Percentiles rank a stretch among this genome's conserved stretches.
These are phyloP conservation scores for Arenicola marina DNA, from an alignment of 2,888 invertebrate species.

Conservation along the genomic window DNA sequence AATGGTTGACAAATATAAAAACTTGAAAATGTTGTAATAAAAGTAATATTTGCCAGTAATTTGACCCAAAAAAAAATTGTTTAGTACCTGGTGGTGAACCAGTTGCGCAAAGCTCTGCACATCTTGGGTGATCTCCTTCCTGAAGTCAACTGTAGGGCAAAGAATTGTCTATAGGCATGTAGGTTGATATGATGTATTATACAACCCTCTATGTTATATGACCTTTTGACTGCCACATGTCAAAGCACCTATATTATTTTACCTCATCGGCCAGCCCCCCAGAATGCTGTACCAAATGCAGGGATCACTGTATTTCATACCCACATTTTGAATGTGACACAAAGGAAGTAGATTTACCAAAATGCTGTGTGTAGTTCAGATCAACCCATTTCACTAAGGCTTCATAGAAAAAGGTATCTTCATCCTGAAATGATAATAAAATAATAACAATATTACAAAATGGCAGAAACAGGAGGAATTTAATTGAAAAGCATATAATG, in stretches of 20 bases:
- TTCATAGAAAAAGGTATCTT: constrained; percentile 78
- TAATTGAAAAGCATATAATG: background rate
- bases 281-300: too few relatives aligned
- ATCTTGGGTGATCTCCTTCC: constrained; percentile 75
- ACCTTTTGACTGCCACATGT: background rate
- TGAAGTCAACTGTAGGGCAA: constrained; percentile 67
- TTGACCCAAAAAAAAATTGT: background rate
- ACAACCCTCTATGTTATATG: background rate
- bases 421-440: constrained; percentile 62
- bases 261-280: too few relatives aligned
- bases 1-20: background rate
- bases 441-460: constrained; percentile 5
- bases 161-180: background rate
- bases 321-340: background rate
- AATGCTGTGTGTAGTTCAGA: constrained; percentile 83
- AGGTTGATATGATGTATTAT: background rate
- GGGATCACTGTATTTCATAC: too few relatives aligned
- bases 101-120: constrained; percentile 81
- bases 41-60: background rate
- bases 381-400: constrained; percentile 87
- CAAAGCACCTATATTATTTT: background rate
- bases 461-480: constrained; percentile 2
- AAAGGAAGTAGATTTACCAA: constrained; percentile 62
- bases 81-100: constrained; percentile 66
- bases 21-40: background rate